Base-by-base conservation (phyloP, 2,888 invertebrate species). In the Agrotis clavis region DNA sequence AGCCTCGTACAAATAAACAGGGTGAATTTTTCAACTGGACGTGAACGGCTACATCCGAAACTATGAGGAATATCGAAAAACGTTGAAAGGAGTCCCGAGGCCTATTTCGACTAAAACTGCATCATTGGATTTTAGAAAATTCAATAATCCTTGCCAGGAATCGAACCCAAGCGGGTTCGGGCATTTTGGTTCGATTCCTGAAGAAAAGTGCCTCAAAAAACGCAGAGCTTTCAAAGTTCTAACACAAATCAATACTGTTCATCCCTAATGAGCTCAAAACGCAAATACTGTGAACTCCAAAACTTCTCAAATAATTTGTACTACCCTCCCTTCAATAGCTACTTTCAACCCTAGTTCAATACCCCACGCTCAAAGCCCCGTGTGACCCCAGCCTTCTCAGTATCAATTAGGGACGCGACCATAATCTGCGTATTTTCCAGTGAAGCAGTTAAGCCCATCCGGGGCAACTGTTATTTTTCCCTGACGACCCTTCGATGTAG, bases 401-500 rank as follows among this genome's bases (percentile, higher is more conserved):
- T 53, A 79, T 9, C 48, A 53, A 67, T 79, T 63, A 79, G 47
- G 73, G 61, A 9, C 41, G 41, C 51, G 25, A 21, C 50, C 45
- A 53, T 19, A 53, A 74, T 60, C 45, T 74, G 59, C 54, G 30
- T 30, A 54, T 64, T 63, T 77, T 80, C 62, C 68, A 72, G 19
- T 56, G 62, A 77, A 81, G 74, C 60, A 67, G 41, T 69, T 53
- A 71, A 68, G 18, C 30, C 57, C 62, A 66, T 79, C 50, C 50
- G 64, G 73, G 9, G 19, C 79, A 79, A 45, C 73, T 54, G 59
- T 18, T 71, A 47, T 25, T 60, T 59, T 66, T 79, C 60, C 79
- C 62, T 51, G 0, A 21, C 19, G 72, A 59, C 51, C 72, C 74
- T 41, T 51, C 45, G 25, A 3, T 57, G 1, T 25, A 59, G 25